phyloP scores from a whole-genome alignment of 1,140 invertebrate species.

The Drosophila rhopaloa region DNA sequence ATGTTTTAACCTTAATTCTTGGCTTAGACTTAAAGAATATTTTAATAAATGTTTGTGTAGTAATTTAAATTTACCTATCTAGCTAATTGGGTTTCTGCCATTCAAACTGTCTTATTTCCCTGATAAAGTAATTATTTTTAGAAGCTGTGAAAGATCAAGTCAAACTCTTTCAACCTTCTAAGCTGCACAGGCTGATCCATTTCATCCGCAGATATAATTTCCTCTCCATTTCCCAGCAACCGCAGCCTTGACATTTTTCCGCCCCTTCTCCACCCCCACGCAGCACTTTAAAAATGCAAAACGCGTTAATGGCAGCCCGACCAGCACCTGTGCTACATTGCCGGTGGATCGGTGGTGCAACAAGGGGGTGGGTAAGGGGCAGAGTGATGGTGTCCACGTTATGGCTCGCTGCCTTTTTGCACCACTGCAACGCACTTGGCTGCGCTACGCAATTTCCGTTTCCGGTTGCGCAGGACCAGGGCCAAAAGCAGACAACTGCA shows the following conservation, averaged over 20 bases:
- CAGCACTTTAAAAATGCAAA: slow-evolving; percentile 43
- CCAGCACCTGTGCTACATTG: slow-evolving; percentile 39
- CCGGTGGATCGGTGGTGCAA: background rate
- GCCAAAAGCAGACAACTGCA: slow-evolving; percentile 65
- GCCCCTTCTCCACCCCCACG: background rate
- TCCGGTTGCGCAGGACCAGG: slow-evolving; percentile 63
- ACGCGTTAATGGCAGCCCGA: slow-evolving; percentile 63
- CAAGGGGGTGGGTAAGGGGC: background rate
- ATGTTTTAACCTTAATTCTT: no score
- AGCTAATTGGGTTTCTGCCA: no score
- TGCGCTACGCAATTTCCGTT: slow-evolving; percentile 80
- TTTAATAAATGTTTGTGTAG: no score
- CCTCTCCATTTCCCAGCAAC: slow-evolving; percentile 38
- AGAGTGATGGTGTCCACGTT: slow-evolving; percentile 28
- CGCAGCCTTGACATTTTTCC: slow-evolving; percentile 35
- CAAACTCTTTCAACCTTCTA: slow-evolving; percentile 9
- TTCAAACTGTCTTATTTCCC: background rate
- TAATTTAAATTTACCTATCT: no score
- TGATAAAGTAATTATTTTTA: background rate
- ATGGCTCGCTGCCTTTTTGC: slow-evolving; percentile 50
- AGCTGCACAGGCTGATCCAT: slow-evolving; percentile 30
- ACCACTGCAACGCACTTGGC: slow-evolving; percentile 61
- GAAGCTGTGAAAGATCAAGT: background rate
- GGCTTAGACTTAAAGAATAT: no score
- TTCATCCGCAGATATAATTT: slow-evolving; percentile 49